These are phyloP conservation scores for Sardinella longiceps DNA, from an alignment of 2,797 vertebrate genomes.

Conservation along the genomic window DNA sequence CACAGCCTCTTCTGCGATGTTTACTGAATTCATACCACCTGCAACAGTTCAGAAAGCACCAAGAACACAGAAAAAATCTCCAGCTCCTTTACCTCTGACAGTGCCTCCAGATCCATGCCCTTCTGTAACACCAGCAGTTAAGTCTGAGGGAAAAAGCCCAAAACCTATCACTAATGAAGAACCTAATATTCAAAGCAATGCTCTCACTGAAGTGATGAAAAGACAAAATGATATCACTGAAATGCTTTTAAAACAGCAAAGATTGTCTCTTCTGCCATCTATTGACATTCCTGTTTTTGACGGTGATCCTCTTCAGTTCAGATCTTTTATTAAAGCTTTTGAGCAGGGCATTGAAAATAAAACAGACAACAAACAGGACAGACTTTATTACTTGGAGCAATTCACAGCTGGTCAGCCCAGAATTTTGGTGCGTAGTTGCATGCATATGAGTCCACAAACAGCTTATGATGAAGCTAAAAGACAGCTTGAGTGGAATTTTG, in stretches of 20 bases:
- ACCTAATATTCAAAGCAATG: not conserved
- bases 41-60: no score
- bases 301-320: slow-evolving; percentile 35
- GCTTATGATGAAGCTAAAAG: no score
- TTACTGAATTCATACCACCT: no score
- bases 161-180: no score
- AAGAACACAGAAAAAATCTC: no score
- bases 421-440: not conserved
- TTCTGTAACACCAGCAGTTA: no score
- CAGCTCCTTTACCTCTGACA: no score
- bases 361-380: not conserved
- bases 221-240: not conserved
- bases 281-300: slow-evolving; percentile 27
- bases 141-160: no score
- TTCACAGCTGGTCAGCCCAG: not conserved
- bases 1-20: no score
- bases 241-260: slow-evolving; percentile 15
- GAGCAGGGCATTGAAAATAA: slow-evolving; percentile 35
- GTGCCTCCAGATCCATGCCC: no score
- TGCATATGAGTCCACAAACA: not conserved
- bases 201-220: not conserved
- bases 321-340: slow-evolving; percentile 40
- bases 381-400: not conserved
- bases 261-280: not conserved
- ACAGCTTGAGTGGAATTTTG: slow-evolving; percentile 23